These are phyloP conservation scores for Athene cunicularia DNA, from an alignment of 2,113 vertebrate species.

Conservation along the genomic window DNA sequence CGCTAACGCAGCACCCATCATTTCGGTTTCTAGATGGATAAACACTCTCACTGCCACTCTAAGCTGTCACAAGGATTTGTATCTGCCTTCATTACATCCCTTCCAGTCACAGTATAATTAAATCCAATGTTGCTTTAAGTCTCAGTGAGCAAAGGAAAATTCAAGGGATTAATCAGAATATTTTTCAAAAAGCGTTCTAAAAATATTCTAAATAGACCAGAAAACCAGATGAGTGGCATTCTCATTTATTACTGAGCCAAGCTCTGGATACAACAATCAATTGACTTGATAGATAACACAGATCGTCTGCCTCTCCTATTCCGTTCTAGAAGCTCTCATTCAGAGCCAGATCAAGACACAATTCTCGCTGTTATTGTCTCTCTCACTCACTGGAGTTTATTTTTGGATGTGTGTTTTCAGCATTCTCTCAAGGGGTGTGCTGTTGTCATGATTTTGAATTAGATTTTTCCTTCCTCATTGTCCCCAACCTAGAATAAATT, in stretches of 20 bases:
- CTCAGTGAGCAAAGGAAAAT: conserved; percentile 27
- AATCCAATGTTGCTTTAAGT: conserved; percentile 18
- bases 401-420: conserved; percentile 12
- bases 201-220: conserved; percentile 57
- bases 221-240: conserved; percentile 39
- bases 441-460: background rate
- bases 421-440: background rate
- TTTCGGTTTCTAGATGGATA: background rate
- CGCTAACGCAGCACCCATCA: background rate
- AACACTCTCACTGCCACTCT: conserved; percentile 16
- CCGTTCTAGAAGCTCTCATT: conserved; percentile 2
- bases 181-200: conserved; percentile 18
- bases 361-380: background rate
- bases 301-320: background rate
- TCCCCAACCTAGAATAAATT: background rate
- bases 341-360: conserved; percentile 9
- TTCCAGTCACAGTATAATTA: conserved; percentile 55
- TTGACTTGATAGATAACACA: conserved; percentile 36
- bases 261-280: conserved; percentile 32
- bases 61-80: conserved; percentile 49
- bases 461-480: background rate
- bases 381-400: background rate
- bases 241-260: conserved; percentile 27
- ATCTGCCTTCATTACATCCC: conserved; percentile 13
- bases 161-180: conserved; percentile 51